Percentiles rank a stretch among this genome's conserved stretches.
phyloP scores from a whole-genome alignment of 2,888 invertebrate genomes.

The Lacanobia wlatinum region DNA sequence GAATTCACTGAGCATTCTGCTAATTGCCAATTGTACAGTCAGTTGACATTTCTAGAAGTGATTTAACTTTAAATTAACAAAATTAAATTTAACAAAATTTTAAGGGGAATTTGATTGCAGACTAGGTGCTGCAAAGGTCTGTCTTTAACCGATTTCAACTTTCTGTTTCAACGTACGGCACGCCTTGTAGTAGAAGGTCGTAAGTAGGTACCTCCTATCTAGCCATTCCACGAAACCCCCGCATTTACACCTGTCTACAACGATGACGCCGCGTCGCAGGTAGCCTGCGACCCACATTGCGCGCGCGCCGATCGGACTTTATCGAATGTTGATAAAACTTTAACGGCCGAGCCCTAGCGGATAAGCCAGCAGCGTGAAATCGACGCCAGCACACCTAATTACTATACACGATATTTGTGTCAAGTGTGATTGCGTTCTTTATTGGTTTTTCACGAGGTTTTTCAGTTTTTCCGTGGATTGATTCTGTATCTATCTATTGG shows the following conservation, averaged over 20 bases:
- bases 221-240: conserved; percentile 38
- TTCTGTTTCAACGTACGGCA: too few species aligned
- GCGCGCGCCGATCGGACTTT: conserved; percentile 71
- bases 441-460: conserved; percentile 52
- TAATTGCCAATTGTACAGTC: too few species aligned
- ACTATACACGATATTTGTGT: conserved; percentile 67
- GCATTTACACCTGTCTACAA: conserved; percentile 39
- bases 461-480: neutral
- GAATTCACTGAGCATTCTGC: too few species aligned
- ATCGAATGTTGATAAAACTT: conserved; percentile 75
- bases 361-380: conserved; percentile 80
- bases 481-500: too few species aligned
- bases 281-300: conserved; percentile 74
- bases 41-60: too few species aligned
- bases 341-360: conserved; percentile 68
- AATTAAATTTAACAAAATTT: too few species aligned
- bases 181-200: too few species aligned
- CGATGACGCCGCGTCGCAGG: conserved; percentile 66
- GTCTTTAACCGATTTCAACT: too few species aligned
- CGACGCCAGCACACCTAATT: conserved; percentile 71
- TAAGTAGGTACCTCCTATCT: conserved; percentile 3
- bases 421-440: conserved; percentile 65
- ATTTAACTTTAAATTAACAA: too few species aligned
- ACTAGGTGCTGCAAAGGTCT: too few species aligned
- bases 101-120: too few species aligned